Evolutionary conservation across 2,113 vertebrate species (phyloP), one percentile per base, ranked within the genome.

Genomic region (Plectropomus leopardus): DNA sequence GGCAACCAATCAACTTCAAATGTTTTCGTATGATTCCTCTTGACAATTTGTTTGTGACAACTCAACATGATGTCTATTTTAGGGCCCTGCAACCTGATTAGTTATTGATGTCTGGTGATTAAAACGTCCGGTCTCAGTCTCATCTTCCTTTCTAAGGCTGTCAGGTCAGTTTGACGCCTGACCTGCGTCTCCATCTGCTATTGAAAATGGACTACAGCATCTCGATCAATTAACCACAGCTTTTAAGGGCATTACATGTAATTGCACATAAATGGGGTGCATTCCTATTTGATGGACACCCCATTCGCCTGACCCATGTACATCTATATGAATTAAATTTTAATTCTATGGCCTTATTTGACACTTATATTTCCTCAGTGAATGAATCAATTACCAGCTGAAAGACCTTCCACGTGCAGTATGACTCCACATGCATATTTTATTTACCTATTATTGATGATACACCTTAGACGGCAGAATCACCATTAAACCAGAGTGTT

Each of bases 401-500:
- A 82, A 61, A 53, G 61, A 81, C 53, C 72, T 79, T 60, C 44
- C 28, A 24, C 14, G 24, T 54, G 57, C 28, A 10, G 48, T 40
- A 48, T 59, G 34, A 69, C 2, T 64, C 45, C 15, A n/a, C 76
- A 76, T 83, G 58, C 72, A 90, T 82, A 76, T 88, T 86, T 84
- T 65, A 90, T 79, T 89, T 70, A 76, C 76, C 69, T 40, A 78
- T 83, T 86, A 80, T 74, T 44, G 83, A 88, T 58, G 74, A 60
- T 59, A 59, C 57, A 80, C 82, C 59, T 79, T 75, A 65, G 61
- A 51, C 54, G 61, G 75, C 55, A 54, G 78, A 87, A 84, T 82
- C 65, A 36, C 72, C 80, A 85, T 84, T 83, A 84, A 90, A 91
- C 75, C 82, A 24, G 19, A 63, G 67, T 55, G 86, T 89, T 87